Conservation (phyloP, 53 echinoderm and acorn worm species). For the Luidia sarsii region DNA sequence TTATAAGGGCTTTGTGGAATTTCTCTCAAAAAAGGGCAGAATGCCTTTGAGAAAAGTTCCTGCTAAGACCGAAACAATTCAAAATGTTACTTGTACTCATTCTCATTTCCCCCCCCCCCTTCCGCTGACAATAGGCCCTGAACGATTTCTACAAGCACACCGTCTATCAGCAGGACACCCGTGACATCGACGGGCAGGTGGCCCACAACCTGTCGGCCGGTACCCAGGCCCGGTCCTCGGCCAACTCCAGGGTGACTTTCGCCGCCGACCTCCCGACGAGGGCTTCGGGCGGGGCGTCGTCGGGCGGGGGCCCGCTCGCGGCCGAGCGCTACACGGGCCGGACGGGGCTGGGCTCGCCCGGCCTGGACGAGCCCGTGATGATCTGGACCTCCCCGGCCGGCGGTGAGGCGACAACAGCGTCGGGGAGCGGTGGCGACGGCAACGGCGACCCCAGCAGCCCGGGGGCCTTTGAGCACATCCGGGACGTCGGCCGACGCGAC, state of each 20-base stretch:
- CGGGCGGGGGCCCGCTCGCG: background rate
- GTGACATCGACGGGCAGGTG: conserved; percentile 51
- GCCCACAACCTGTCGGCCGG: conserved; percentile 36
- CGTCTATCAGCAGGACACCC: conserved; percentile 64
- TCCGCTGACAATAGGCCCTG: conserved; percentile 60
- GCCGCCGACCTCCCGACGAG: conserved; percentile 10
- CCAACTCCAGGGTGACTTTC: conserved; percentile 43
- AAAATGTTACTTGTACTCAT: no score
- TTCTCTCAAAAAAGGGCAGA: no score
- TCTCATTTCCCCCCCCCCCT: background rate
- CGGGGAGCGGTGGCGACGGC: no score
- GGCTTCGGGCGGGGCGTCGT: conserved; percentile 7
- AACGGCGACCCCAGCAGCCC: conserved; percentile 63
- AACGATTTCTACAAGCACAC: conserved; percentile 74
- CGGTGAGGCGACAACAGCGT: conserved; percentile 25
- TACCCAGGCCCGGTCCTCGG: conserved; percentile 16
- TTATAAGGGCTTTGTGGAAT: no score
- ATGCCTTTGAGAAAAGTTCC: no score
- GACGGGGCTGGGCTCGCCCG: conserved; percentile 18
- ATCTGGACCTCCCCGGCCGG: conserved; percentile 6
- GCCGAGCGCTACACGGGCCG: conserved; percentile 33
- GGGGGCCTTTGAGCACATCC: conserved; percentile 94
- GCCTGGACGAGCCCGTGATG: conserved; percentile 3
- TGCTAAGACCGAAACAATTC: no score
- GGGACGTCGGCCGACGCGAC: conserved; percentile 72